phyloP scores from a whole-genome alignment of 2,888 invertebrate genomes.

The Meiosimyza decipiens region DNA sequence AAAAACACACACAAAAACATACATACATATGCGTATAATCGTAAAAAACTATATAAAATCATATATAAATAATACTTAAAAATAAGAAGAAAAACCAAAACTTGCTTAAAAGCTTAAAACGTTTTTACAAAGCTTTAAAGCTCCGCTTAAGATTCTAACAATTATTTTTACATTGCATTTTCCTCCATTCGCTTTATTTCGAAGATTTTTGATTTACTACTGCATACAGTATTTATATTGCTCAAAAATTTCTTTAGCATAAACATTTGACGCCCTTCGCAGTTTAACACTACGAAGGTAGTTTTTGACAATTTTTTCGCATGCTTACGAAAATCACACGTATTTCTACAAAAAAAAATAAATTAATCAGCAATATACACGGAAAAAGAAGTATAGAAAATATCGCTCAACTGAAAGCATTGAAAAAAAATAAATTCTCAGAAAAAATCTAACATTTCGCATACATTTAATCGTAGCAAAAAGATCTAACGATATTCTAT shows the following conservation, averaged over 20 bases:
- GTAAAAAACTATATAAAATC: slow-evolving; percentile 29
- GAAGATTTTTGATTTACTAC: too few species aligned
- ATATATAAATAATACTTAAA: slow-evolving; percentile 48
- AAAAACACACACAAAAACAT: neutral
- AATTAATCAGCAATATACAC: neutral
- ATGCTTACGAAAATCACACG: neutral
- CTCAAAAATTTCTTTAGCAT: too few species aligned
- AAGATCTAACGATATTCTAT: too few species aligned
- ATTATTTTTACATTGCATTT: too few species aligned
- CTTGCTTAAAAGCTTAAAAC: slow-evolving; percentile 10
- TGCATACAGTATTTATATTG: too few species aligned
- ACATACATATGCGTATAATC: slow-evolving; percentile 8
- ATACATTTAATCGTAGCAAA: neutral
- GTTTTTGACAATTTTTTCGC: neutral
- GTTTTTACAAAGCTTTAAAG: slow-evolving; percentile 1
- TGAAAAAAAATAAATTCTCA: too few species aligned
- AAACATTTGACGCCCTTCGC: too few species aligned
- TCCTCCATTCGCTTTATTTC: too few species aligned
- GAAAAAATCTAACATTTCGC: neutral
- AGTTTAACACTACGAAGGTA: too few species aligned
- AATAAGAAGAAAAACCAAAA: neutral
- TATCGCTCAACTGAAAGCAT: slow-evolving; percentile 18
- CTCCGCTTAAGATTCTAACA: neutral
- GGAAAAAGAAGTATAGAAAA: neutral
- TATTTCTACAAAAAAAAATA: neutral